phyloP scores from a whole-genome alignment of 2,797 vertebrate genomes.

The Coilia nasus region DNA sequence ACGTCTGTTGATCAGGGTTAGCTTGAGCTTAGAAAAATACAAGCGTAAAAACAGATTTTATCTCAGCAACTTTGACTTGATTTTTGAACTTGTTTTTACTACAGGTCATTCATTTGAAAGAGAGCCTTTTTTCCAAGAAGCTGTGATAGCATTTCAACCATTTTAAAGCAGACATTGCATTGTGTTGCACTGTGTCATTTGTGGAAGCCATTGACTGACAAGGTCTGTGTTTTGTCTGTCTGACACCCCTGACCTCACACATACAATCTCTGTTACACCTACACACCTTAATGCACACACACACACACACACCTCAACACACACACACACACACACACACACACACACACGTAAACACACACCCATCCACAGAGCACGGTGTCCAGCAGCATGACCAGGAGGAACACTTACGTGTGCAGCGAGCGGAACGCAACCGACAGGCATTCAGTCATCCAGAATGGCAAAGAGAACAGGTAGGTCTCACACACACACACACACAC shows the following conservation, averaged over 20 bases:
- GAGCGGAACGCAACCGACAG: conserved; percentile 83
- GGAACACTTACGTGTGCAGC: conserved; percentile 87
- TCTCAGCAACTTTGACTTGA: too few species aligned
- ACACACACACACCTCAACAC: too few species aligned
- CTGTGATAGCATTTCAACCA: too few species aligned
- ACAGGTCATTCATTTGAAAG: too few species aligned
- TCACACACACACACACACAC: background rate
- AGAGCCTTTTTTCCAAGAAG: too few species aligned
- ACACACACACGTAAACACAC: background rate
- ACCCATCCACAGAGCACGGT: conserved; percentile 73
- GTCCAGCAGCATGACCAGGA: conserved; percentile 83
- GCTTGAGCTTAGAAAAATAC: too few species aligned
- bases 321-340: too few species aligned
- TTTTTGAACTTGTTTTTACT: too few species aligned
- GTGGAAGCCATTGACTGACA: background rate
- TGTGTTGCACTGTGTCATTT: background rate
- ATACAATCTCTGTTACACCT: background rate
- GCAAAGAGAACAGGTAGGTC: conserved; percentile 87
- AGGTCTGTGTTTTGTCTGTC: background rate
- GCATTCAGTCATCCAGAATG: conserved; percentile 87
- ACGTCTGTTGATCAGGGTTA: too few species aligned
- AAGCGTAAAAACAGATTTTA: too few species aligned
- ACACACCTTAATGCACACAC: too few species aligned
- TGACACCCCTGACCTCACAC: background rate
- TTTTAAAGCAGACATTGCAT: too few species aligned